Evolutionary conservation across 30 jellyfish, hydroid and myxozoan genomes (phyloP).

Genomic region (Aurelia sp.): DNA sequence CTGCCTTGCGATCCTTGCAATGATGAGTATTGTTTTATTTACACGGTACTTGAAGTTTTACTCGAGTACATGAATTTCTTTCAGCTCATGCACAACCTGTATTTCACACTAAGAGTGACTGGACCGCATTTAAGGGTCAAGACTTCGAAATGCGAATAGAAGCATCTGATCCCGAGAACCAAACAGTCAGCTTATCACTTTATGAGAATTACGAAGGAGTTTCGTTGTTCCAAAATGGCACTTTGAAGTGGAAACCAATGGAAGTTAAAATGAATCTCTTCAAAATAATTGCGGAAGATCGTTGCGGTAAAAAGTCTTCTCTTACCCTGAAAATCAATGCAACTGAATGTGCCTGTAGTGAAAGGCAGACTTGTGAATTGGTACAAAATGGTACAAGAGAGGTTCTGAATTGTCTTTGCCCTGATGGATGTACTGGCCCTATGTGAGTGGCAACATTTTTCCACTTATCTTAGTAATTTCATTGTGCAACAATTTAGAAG

Average conservation of each 20-base stretch:
- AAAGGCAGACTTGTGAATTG: slow-evolving; percentile 45
- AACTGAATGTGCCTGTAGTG: slow-evolving; percentile 64
- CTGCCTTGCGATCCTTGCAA: too few relatives aligned
- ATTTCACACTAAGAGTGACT: slow-evolving; percentile 14
- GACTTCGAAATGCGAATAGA: slow-evolving; percentile 35
- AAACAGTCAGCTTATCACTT: slow-evolving; percentile 45
- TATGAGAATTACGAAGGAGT: slow-evolving; percentile 67
- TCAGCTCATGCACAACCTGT: slow-evolving; percentile 71
- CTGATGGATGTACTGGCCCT: slow-evolving; percentile 81
- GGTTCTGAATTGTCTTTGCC: slow-evolving; percentile 56
- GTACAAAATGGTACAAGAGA: slow-evolving; percentile 26
- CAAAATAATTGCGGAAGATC: slow-evolving; percentile 51
- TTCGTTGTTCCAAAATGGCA: slow-evolving; percentile 58
- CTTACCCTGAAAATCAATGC: slow-evolving; percentile 32
- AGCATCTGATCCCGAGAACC: slow-evolving; percentile 88
- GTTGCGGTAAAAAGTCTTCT: slow-evolving; percentile 65
- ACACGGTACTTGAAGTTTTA: too few relatives aligned
- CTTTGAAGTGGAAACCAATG: slow-evolving; percentile 56
- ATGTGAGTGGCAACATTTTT: slow-evolving; percentile 37
- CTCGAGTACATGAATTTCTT: background rate
- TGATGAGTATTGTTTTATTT: too few relatives aligned
- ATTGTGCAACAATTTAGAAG: background rate
- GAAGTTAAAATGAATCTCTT: slow-evolving; percentile 14
- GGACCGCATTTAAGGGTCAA: slow-evolving; percentile 51
- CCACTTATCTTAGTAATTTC: background rate